Conservation (phyloP, 2,888 invertebrate genomes). For the Leptura quadrifasciata region DNA sequence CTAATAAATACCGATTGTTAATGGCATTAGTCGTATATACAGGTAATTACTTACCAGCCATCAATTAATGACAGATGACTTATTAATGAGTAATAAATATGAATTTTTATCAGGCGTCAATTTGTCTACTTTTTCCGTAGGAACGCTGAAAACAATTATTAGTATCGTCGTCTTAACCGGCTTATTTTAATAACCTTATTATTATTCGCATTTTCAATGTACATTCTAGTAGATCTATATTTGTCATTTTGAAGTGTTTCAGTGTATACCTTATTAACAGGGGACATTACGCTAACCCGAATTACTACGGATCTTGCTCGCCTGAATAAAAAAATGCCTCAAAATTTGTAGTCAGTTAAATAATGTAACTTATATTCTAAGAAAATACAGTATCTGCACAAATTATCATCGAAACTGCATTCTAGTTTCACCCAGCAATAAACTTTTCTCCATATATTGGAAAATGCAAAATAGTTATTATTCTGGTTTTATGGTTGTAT, state of each 20-base stretch:
- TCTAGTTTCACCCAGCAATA: no score
- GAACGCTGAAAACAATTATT: not conserved
- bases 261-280: not conserved
- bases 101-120: not conserved
- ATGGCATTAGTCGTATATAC: not conserved
- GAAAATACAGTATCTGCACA: no score
- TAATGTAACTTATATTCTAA: no score
- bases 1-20: no score
- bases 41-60: not conserved
- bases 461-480: no score
- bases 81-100: not conserved
- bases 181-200: not conserved
- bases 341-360: no score
- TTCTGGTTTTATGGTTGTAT: no score
- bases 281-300: not conserved
- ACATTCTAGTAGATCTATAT: no score
- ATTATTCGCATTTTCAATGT: not conserved
- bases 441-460: no score
- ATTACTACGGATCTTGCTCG: no score
- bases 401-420: no score
- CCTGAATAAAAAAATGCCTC: no score
- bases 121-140: not conserved
- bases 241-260: not conserved
- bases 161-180: not conserved
- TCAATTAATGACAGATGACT: not conserved